Base-by-base conservation (phyloP, 2,797 vertebrate species). In the Syngnathus acus region DNA sequence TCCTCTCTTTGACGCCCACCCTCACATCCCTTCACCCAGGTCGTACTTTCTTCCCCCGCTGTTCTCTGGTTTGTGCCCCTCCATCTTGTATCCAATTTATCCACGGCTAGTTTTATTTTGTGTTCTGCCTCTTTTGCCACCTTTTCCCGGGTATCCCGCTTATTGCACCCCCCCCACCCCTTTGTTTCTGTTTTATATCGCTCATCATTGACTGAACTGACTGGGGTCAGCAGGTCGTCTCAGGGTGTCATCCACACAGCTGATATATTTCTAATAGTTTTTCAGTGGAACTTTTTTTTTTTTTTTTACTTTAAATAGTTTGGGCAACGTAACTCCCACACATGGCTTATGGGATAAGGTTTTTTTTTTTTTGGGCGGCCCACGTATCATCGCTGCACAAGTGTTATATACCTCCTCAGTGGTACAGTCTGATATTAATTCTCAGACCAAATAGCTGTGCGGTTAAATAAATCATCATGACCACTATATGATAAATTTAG, bases 151-250 rank as follows among this genome's bases (percentile, higher is more conserved):
- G 7, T 68, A 3, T 43, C 21, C 23, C 39, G 1, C 43, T 9
- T 59, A 9, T 26, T 45, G 13, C 23, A 14, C 14, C 23, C 23
- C 23, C 10, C 8, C 19, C 3, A n/a, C 23, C 23, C 60, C n/a
- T 17, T 63, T n/a, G 4, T 32, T 32, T 32, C 26, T 26, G 26
- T 26, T 26, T 26, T 26, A 26, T 26, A 26, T 26, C 26, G 2
- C 2, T 26, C 26, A 32, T 32, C 26, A 32, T 32, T 32, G 26
- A 32, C 26, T 32, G 2, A 2, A 32, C 26, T 32, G 26, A 32
- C 26, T 65, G 64, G 74, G 81, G 82, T 81, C 75, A 81, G 69
- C 58, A 68, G 75, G 66, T 71, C 78, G 77, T 72, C 78, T 77
- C 65, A 76, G 73, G 66, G 73, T 75, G 69, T 60, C 21, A 48